Evolutionary conservation across 2,113 vertebrate species (phyloP), one percentile per base, ranked within the genome.

Genomic region (Aspiorhynchus laticeps): DNA sequence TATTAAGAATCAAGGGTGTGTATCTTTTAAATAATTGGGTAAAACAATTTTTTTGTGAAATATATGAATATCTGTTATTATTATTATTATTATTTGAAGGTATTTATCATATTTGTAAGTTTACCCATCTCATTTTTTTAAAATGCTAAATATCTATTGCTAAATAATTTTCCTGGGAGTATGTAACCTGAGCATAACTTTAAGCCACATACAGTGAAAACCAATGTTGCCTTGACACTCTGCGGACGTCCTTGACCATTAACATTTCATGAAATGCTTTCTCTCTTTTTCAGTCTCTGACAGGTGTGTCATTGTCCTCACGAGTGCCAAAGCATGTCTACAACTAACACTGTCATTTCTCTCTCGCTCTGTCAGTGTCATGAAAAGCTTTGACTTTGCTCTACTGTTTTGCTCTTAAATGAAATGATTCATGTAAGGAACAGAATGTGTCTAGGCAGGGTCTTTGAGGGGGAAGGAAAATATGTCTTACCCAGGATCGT

Each of bases 191-290:
- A 17, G 7, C 46, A 33, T 9, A 53, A 31, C 26, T 21, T 0
- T 53, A 31, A 78, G 48, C 26, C 28, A 10, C 61, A 31, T 69
- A 85, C 38, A 88, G 38, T 85, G 63, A 80, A 89, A 90, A 74
- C 79, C 41, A 87, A 73, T 69, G 83, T 80, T 82, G 71, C 87
- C 92, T 90, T 86, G 46, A 48, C 53, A 83, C 82, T 86, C 71
- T 88, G 80, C 85, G 53, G 33, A 90, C 21, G 77, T 91, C 89
- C 88, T 91, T 93, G 89, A 89, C 92, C 90, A 89, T 92, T 89
- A 88, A 90, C 91, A 91, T 91, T 93, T 92, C 91, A 93, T 93
- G 88, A 88, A 86, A 83, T 56, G 24, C 87, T 78, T 82, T 82
- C 65, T 86, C 33, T 31, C 43, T 76, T 46, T 76, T 80, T 71